These are phyloP conservation scores for Neofelis nebulosa DNA, from an alignment of 2,113 vertebrate species.

Conservation along the genomic window DNA sequence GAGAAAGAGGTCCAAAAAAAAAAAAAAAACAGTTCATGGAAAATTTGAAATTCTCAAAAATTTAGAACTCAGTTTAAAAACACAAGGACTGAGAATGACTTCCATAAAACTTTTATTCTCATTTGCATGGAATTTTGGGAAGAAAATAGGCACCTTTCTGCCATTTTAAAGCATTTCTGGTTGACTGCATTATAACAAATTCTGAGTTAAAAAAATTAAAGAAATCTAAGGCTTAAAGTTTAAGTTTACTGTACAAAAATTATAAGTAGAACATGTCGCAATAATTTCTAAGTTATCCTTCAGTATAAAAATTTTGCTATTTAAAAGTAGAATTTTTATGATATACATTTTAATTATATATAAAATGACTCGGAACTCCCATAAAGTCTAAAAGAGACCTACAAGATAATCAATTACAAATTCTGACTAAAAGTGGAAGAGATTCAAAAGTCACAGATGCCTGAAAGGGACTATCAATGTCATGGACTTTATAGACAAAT, in stretches of 20 bases:
- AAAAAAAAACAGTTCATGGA: not conserved
- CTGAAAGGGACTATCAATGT: not conserved
- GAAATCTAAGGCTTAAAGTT: not conserved
- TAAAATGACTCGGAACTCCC: not conserved
- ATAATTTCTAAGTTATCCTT: not conserved
- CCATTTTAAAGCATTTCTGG: not conserved
- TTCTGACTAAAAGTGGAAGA: not conserved
- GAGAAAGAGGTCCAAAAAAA: not conserved
- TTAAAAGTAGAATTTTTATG: not conserved
- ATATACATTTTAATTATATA: not conserved
- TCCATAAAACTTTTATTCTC: not conserved
- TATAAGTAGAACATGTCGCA: not conserved
- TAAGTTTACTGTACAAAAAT: not conserved
- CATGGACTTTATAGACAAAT: not conserved
- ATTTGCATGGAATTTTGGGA: not conserved
- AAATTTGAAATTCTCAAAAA: conserved; percentile 1
- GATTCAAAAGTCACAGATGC: not conserved
- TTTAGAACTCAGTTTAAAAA: not conserved
- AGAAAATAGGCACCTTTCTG: not conserved
- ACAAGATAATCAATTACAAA: not conserved
- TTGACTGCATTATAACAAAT: not conserved
- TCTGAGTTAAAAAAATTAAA: not conserved
- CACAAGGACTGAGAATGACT: not conserved
- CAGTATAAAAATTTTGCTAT: not conserved
- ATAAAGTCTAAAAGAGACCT: not conserved